A percentile compares a stretch with the other conserved stretches of the same genome.
Evolutionary conservation across 2,113 vertebrate genomes (phyloP).

Genomic region (Mixornis gularis): DNA sequence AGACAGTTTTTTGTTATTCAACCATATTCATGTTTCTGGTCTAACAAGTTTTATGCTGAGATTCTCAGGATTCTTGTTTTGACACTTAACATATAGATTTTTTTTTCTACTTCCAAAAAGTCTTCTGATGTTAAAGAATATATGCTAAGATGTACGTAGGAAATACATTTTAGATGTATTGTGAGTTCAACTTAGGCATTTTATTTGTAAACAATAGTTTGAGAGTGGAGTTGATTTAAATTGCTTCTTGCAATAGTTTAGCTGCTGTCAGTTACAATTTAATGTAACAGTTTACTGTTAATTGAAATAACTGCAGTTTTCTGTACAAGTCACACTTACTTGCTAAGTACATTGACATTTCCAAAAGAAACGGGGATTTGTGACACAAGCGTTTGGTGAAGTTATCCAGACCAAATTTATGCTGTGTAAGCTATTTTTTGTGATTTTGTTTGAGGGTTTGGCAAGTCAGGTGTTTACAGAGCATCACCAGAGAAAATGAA

Average conservation of each 20-base stretch:
- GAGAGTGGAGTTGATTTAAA: neutral
- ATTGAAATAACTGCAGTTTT: neutral
- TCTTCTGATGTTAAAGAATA: neutral
- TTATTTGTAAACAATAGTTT: neutral
- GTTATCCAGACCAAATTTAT: neutral
- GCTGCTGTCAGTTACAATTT: neutral
- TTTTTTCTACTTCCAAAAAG: neutral
- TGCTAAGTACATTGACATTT: neutral
- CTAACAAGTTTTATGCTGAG: neutral
- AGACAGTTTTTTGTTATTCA: neutral
- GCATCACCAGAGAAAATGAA: neutral
- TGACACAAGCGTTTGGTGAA: neutral
- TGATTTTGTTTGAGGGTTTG: neutral
- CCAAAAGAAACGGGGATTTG: neutral
- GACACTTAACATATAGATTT: neutral
- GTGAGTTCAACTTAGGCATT: neutral
- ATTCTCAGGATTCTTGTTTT: neutral
- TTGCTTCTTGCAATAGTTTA: neutral
- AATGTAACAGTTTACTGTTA: neutral
- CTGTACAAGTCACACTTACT: neutral
- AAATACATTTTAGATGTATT: neutral
- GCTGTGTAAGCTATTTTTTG: neutral
- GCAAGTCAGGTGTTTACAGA: neutral
- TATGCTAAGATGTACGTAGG: neutral
- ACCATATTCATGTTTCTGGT: neutral